phyloP scores from a whole-genome alignment of 2,113 vertebrate species.

The Crotophaga sulcirostris region DNA sequence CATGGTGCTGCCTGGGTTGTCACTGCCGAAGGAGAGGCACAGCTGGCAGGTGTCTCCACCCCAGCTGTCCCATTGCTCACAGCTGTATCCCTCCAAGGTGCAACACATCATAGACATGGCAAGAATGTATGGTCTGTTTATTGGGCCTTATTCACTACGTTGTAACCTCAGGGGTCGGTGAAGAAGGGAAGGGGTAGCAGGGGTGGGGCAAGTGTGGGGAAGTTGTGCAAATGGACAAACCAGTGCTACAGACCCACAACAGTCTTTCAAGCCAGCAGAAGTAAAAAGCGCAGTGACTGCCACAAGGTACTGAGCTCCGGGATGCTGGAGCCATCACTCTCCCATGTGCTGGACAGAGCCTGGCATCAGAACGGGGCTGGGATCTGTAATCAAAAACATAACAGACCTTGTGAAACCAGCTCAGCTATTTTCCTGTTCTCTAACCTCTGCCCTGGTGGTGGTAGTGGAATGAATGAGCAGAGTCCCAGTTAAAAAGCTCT shows the following conservation, averaged over 20 bases:
- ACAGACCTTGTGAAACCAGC: neutral
- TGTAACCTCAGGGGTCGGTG: fast-evolving
- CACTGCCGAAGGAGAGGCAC: neutral
- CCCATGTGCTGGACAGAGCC: neutral
- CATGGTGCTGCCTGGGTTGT: neutral
- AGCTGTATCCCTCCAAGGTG: too few relatives aligned
- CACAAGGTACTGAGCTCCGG: neutral
- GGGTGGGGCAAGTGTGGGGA: neutral
- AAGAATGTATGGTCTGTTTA: neutral
- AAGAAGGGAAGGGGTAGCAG: neutral
- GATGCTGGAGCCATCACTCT: neutral
- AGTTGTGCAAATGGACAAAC: neutral
- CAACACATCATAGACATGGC: neutral
- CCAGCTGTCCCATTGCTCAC: fast-evolving
- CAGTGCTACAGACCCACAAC: neutral
- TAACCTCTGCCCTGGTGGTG: neutral
- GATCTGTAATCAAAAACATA: constrained; percentile 35
- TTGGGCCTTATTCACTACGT: neutral
- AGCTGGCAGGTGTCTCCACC: neutral
- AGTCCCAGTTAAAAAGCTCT: neutral
- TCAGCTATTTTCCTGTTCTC: neutral
- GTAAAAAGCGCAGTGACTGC: neutral
- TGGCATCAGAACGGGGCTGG: neutral
- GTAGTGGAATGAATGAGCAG: neutral
- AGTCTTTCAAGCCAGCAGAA: constrained; percentile 15